Conservation (phyloP, 2,888 invertebrate species). For the Spatulosminthurus flaviceps region DNA sequence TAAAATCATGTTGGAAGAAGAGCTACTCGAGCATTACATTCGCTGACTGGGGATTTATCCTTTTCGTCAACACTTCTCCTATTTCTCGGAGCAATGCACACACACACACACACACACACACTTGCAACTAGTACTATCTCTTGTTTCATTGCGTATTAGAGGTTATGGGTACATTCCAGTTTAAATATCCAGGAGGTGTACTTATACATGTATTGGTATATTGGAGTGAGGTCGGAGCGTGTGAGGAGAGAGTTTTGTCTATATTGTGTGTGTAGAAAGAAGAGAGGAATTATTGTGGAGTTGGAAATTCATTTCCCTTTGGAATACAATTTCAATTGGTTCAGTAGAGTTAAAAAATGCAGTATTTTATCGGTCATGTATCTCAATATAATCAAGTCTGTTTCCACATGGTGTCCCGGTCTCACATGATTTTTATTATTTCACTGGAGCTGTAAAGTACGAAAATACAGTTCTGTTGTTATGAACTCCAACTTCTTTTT, state of each 20-base stretch:
- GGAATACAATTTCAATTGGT: conserved; percentile 20
- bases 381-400: conserved; percentile 23
- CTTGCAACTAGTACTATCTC: background rate
- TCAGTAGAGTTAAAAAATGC: conserved; percentile 18
- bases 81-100: conserved; percentile 11
- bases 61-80: conserved; percentile 22
- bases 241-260: background rate
- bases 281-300: background rate
- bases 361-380: conserved; percentile 28
- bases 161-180: too few relatives aligned
- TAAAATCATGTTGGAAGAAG: background rate
- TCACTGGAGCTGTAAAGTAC: background rate
- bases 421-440: conserved; percentile 14
- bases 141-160: conserved; percentile 1
- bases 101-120: too few relatives aligned
- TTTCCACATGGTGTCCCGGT: conserved; percentile 12
- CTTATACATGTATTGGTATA: too few relatives aligned
- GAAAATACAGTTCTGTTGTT: conserved; percentile 15
- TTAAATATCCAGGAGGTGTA: too few relatives aligned
- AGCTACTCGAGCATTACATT: background rate
- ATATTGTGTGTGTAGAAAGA: background rate
- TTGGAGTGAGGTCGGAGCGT: too few relatives aligned
- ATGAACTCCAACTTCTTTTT: background rate
- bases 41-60: conserved; percentile 2
- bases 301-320: conserved; percentile 1